Evolutionary conservation across 1,140 invertebrate species (phyloP).

Genomic region (Forficula auricularia): DNA sequence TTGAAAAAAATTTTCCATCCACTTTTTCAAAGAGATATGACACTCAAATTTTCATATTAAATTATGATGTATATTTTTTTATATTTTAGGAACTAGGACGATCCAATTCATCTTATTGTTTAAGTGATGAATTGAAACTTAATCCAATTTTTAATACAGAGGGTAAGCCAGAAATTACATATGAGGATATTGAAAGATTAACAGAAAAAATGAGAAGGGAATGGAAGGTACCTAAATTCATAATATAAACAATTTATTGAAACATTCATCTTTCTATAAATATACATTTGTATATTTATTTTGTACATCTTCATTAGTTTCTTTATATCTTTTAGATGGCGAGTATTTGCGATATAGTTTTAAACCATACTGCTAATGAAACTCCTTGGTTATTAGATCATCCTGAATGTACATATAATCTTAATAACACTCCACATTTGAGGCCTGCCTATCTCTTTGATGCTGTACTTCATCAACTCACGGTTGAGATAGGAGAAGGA

Average conservation of each 20-base stretch:
- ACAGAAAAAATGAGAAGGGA: conserved; percentile 67
- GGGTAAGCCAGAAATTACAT: conserved; percentile 36
- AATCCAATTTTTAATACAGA: conserved; percentile 48
- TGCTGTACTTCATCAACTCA: conserved; percentile 56
- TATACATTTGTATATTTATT: conserved; percentile 13
- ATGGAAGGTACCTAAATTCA: conserved; percentile 60
- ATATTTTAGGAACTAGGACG: conserved; percentile 61
- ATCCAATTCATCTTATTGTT: conserved; percentile 81
- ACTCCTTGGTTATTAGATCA: conserved; percentile 71
- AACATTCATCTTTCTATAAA: too few species aligned
- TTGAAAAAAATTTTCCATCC: too few species aligned
- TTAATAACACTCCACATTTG: conserved; percentile 75
- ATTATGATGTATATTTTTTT: conserved; percentile 8
- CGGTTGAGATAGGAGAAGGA: conserved; percentile 57
- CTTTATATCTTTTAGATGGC: conserved; percentile 41
- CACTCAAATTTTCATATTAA: too few species aligned
- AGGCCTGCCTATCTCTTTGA: conserved; percentile 87
- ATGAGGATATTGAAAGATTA: conserved; percentile 53
- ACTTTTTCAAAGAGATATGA: too few species aligned
- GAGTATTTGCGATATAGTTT: conserved; percentile 88
- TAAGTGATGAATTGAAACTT: conserved; percentile 71
- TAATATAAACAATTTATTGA: too few species aligned
- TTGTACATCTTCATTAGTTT: too few species aligned
- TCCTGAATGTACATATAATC: conserved; percentile 88
- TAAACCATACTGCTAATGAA: conserved; percentile 96